Base-by-base conservation (phyloP, 2,113 vertebrate species). In the Redunca redunca region DNA sequence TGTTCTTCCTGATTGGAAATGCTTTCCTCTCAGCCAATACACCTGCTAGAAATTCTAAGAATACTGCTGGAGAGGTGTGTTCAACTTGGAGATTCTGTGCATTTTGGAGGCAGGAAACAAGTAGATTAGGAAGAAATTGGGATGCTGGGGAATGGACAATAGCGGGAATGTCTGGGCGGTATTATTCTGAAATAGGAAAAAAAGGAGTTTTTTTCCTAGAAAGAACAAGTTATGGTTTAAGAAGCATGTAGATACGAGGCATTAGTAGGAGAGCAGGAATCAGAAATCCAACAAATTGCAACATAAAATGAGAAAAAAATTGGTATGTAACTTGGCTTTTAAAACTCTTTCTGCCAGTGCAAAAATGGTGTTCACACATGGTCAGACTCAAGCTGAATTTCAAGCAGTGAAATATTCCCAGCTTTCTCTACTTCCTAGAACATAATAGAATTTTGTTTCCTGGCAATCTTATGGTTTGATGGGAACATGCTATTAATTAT, bases 401-500 rank as follows among this genome's bases (percentile, higher is more conserved):
- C 30, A 60, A 30, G 83, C 16, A 77, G 40, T 40, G 58, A 57
- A 88, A 81, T 83, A 55, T 26, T 88, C 58, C 30, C 53, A 67
- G 50, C 58, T 90, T 10, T 96, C 33, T 82, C 16, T 13, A 40
- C 30, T 94, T 97, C 84, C 43, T 96, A 67, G 60, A 52, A 94
- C 14, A 36, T 67, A 88, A 93, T 25, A 82, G 14, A 7, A 93
- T 88, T 67, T 85, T 95, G 53, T 43, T 98, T 97, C 67, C 83
- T 91, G 90, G 78, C 43, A 89, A 30, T 89, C 33, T 25, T 82
- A 50, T 28, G 36, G 62, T 86, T 96, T 19, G 4, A 4, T 86
- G 48, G 62, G 28, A 86, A 90, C 55, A 83, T 26, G 46, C 94
- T 81, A 90, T 94, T 97, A 97, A 97, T 84, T 50, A 57, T 74